Conservation (phyloP, 2,113 vertebrate species). For the Neoarius graeffei region DNA sequence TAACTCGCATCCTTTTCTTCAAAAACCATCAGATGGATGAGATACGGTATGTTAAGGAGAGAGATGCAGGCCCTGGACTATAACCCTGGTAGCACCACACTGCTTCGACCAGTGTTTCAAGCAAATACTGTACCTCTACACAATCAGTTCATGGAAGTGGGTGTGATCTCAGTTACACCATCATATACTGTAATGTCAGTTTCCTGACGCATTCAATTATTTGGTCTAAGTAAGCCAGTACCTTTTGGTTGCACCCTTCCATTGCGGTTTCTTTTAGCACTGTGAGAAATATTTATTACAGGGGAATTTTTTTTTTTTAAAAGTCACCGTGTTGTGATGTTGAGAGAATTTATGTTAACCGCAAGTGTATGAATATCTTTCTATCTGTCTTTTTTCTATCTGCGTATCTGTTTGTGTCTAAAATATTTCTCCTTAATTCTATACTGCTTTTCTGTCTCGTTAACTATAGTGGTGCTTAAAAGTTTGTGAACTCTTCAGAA, state of each 20-base stretch:
- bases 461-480: not conserved
- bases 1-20: conserved; percentile 62
- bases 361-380: no score
- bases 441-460: conserved; percentile 25
- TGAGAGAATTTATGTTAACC: not conserved
- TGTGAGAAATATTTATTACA: not conserved
- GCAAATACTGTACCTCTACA: conserved; percentile 40
- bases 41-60: conserved; percentile 60
- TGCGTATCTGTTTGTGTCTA: conserved; percentile 8
- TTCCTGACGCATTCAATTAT: conserved; percentile 5
- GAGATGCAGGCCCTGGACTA: conserved; percentile 50
- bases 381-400: not conserved
- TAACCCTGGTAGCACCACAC: conserved; percentile 11
- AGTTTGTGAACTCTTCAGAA: no score
- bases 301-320: not conserved
- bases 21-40: conserved; percentile 67
- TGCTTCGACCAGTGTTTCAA: conserved; percentile 38
- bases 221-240: not conserved
- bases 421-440: not conserved
- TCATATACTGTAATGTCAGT: conserved; percentile 31
- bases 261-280: not conserved
- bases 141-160: conserved; percentile 24
- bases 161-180: conserved; percentile 8
- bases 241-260: not conserved
- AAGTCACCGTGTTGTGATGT: not conserved